phyloP scores from a whole-genome alignment of 2,113 vertebrate genomes.

The Dipodomys ordii region DNA sequence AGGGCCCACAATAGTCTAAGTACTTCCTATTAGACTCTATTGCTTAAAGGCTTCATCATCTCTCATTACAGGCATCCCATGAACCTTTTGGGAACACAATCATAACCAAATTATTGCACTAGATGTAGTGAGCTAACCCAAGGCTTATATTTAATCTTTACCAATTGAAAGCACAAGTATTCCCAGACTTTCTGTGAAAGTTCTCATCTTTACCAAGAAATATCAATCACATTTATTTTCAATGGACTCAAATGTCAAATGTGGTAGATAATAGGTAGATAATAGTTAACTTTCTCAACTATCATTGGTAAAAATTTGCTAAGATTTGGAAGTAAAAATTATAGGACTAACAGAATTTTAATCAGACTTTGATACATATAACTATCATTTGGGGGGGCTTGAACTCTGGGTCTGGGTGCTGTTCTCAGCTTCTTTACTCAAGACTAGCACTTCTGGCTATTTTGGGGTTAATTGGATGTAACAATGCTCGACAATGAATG shows the following conservation, averaged over 20 bases:
- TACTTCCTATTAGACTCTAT: no score
- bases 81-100: not conserved
- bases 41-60: not conserved
- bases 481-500: no score
- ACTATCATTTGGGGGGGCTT: no score
- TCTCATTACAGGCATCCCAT: not conserved
- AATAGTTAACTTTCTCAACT: not conserved
- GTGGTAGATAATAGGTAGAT: not conserved
- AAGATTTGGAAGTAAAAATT: not conserved
- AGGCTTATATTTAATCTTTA: not conserved
- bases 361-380: not conserved
- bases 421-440: no score
- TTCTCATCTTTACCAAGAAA: constrained; percentile 13
- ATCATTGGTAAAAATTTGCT: constrained; percentile 22
- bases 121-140: not conserved
- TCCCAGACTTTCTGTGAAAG: not conserved
- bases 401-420: no score
- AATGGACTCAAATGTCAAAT: constrained; percentile 21
- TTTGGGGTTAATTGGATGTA: no score
- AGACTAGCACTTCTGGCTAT: no score
- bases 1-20: no score
- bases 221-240: not conserved
- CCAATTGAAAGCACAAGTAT: not conserved
- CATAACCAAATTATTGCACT: not conserved
- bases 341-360: constrained; percentile 3